Base-by-base conservation (phyloP, 2,888 invertebrate genomes). In the Hydriomena furcata region DNA sequence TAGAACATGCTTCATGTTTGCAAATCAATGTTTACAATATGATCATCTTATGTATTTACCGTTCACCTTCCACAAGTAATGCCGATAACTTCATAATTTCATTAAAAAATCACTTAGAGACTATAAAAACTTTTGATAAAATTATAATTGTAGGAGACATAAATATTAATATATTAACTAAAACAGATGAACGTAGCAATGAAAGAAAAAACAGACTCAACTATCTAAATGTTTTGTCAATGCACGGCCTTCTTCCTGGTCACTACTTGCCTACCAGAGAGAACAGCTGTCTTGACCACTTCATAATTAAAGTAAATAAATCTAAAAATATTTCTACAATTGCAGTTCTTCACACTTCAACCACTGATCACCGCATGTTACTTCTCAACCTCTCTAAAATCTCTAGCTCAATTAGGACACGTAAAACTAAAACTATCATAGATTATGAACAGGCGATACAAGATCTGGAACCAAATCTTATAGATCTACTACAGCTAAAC, bases 91-190 rank as follows among this genome's bases (percentile, higher is more conserved):
- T 65, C 44, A 49, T 62, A 11, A 35, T 52, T 5, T 60, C 57
- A 0, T 25, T 65, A n/a, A 44, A 46, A 34, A 27, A 7, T 17
- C 52, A 61, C 12, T 30, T 67, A 10, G 45, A 53, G 1, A 38
- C 34, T 1, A 2, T 64, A 23, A 41, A 38, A 7, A 5, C 34
- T 0, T 8, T 28, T 7, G 52, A 51, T 30, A 61, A 55, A 42
- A 58, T 63, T 10, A 52, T 60, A 17, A 37, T 68, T 5, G 36
- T 48, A 3, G 67, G 63, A 3, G 63, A 66, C 27, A 63, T 66
- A n/a, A 68, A 66, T 32, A 65, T 66, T 5, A 61, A 66, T 32
- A 31, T 60, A 8, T 48, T 35, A 27, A 32, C 40, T 3, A 57
- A 47, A 37, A 0, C n/a, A 4, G 24, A 10, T 3, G 59, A 63